phyloP scores from a whole-genome alignment of 2,888 invertebrate genomes.

The Lasius platythorax region DNA sequence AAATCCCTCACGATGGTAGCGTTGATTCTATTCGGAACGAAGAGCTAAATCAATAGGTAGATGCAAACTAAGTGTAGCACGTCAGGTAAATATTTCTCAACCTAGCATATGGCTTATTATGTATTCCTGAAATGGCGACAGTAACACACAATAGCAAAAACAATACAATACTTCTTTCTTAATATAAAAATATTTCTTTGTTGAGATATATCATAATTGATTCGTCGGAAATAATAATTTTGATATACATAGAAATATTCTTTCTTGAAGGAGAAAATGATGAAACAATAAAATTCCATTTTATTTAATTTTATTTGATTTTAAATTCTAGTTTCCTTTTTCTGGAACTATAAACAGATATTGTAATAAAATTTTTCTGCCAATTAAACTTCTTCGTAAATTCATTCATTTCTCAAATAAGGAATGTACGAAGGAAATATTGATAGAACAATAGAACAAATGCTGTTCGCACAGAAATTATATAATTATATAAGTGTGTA shows the following conservation, averaged over 20 bases:
- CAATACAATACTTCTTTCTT: neutral
- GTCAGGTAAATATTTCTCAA: conserved; percentile 41
- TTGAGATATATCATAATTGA: neutral
- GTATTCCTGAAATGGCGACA: neutral
- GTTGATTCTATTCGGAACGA: conserved; percentile 40
- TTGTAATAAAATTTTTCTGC: neutral
- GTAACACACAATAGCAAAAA: conserved; percentile 8
- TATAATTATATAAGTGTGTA: neutral
- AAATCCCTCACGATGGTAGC: conserved; percentile 41
- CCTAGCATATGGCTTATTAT: neutral
- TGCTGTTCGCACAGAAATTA: neutral
- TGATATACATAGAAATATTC: neutral
- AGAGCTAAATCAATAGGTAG: conserved; percentile 51
- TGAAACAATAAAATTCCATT: neutral
- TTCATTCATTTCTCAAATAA: neutral
- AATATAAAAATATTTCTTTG: neutral
- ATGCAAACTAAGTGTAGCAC: conserved; percentile 16
- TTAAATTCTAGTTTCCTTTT: neutral
- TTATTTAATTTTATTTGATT: neutral
- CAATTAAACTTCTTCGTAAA: neutral
- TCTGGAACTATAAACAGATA: neutral
- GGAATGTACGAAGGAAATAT: neutral
- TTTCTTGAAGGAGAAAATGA: neutral
- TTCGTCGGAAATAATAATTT: conserved; percentile 7
- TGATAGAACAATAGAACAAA: neutral